phyloP scores from a whole-genome alignment of 92 coral and sea anemone species.

The Phenganax subtilis region DNA sequence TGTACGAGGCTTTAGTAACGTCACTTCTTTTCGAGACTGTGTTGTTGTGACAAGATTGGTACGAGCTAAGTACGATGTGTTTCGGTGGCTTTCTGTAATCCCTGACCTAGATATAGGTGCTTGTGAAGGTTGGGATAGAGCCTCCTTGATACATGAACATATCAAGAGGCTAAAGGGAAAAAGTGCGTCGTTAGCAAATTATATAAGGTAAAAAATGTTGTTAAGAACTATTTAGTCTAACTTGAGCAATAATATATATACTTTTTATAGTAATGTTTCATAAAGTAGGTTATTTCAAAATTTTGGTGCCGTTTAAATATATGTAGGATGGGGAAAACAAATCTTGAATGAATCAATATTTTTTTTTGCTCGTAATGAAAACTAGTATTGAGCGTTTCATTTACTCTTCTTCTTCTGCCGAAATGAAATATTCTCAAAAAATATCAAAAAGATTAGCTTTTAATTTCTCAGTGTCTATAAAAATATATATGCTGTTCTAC shows the following conservation, averaged over 20 bases:
- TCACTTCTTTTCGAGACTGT: neutral
- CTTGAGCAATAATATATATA: constrained; percentile 5
- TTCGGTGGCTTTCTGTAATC: constrained; percentile 1
- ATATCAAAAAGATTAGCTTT: neutral
- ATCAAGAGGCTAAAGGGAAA: neutral
- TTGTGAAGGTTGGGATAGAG: neutral
- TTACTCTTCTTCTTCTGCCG: neutral
- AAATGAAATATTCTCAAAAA: neutral
- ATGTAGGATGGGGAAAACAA: neutral
- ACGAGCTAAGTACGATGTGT: neutral
- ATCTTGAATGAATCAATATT: neutral
- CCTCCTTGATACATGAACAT: neutral
- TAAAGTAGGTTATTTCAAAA: constrained; percentile 23
- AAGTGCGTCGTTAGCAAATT: neutral
- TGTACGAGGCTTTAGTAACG: neutral
- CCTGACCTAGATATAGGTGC: neutral
- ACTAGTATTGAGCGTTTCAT: neutral
- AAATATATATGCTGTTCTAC: neutral
- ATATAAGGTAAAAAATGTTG: neutral
- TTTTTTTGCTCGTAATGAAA: neutral
- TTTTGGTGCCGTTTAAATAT: neutral
- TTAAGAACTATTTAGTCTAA: neutral
- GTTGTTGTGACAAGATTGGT: constrained; percentile 6
- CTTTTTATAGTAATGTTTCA: constrained; percentile 10
- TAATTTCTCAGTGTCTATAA: neutral